These are phyloP conservation scores for Todiramphus chloris DNA, from an alignment of 2,113 vertebrate species.

Conservation along the genomic window DNA sequence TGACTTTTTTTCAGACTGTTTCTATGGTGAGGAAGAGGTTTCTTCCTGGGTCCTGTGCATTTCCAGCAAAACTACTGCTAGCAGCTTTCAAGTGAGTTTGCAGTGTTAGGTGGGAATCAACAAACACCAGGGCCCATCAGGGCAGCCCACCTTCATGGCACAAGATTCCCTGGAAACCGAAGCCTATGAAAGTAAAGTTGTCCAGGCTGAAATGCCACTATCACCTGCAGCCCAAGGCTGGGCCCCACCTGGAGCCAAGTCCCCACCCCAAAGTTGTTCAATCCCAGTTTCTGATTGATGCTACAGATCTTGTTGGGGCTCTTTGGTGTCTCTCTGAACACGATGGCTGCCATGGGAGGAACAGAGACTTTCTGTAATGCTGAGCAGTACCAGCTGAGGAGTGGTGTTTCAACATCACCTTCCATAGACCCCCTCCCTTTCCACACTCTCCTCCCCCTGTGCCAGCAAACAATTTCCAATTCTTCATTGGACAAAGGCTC, in stretches of 20 bases:
- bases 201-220: background rate
- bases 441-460: background rate
- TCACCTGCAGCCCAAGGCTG: background rate
- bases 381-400: background rate
- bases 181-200: background rate
- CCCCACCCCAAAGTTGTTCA: background rate
- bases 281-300: background rate
- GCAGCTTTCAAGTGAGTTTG: background rate
- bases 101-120: background rate
- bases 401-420: background rate
- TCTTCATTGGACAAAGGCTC: background rate
- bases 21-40: background rate
- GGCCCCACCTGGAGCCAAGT: background rate
- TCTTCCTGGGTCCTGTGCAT: background rate
- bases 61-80: background rate
- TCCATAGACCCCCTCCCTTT: background rate
- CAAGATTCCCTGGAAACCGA: background rate
- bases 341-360: accelerated
- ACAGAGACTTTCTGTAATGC: background rate
- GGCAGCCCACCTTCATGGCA: background rate
- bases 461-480: background rate
- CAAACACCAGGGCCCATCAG: background rate
- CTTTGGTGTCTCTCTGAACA: background rate
- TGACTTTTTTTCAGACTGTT: background rate
- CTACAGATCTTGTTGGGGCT: background rate